Percentiles rank a stretch among this genome's conserved stretches.
These are phyloP conservation scores for Clitarchus hookeri DNA, from an alignment of 2,888 invertebrate genomes.

Conservation along the genomic window DNA sequence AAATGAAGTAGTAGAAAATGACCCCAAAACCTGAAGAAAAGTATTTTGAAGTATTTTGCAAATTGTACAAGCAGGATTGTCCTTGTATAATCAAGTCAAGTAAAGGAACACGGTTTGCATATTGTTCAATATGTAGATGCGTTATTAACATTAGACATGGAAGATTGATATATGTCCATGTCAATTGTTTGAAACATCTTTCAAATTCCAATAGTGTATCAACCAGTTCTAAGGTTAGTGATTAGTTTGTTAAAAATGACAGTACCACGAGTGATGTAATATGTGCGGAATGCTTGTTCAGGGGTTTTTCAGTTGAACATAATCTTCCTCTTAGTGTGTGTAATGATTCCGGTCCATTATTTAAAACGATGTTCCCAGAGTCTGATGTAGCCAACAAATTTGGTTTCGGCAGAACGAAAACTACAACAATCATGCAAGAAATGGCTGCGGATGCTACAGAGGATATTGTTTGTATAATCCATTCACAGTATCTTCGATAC, in stretches of 20 bases:
- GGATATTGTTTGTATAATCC: too few relatives aligned
- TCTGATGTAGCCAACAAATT: too few relatives aligned
- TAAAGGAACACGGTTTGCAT: neutral
- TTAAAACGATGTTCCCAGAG: too few relatives aligned
- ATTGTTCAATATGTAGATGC: neutral
- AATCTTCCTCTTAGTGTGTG: neutral
- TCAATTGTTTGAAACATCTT: neutral
- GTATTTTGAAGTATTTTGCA: neutral
- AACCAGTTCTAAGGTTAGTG: too few relatives aligned
- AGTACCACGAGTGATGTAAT: neutral
- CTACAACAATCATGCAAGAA: too few relatives aligned
- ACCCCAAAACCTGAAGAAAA: neutral
- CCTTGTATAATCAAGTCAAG: neutral
- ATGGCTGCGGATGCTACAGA: too few relatives aligned
- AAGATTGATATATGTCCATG: neutral
- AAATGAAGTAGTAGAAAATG: too few relatives aligned
- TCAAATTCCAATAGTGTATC: neutral
- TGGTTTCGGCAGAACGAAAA: too few relatives aligned
- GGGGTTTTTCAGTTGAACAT: neutral
- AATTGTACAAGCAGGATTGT: neutral
- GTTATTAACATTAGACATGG: neutral
- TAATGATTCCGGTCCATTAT: neutral
- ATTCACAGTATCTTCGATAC: too few relatives aligned
- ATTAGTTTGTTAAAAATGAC: neutral
- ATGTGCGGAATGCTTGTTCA: neutral